Percentiles rank a stretch among this genome's conserved stretches.
Evolutionary conservation across 2,797 vertebrate genomes (phyloP).

Genomic region (Paedocypris micromegethes): DNA sequence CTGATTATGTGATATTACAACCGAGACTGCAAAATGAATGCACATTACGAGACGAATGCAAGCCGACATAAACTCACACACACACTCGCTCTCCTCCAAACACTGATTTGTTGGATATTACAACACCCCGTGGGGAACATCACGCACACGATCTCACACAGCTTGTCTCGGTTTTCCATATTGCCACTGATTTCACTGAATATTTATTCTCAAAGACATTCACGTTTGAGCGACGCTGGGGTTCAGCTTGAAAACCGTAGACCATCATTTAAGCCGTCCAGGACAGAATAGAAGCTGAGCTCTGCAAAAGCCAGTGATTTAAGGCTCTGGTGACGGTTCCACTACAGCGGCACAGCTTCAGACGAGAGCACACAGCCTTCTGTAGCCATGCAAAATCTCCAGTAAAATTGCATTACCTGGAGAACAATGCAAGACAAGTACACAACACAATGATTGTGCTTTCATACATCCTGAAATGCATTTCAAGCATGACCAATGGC

Average conservation of each 20-base stretch:
- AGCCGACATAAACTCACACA: slow-evolving; percentile 27
- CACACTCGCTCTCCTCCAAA: slow-evolving; percentile 24
- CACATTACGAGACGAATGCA: slow-evolving; percentile 31
- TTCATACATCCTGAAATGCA: background rate
- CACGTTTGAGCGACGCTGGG: slow-evolving; percentile 52
- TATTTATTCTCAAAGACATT: slow-evolving; percentile 36
- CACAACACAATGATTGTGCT: background rate
- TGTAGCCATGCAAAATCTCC: slow-evolving; percentile 8
- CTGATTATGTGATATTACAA: slow-evolving; percentile 22
- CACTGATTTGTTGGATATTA: slow-evolving; percentile 36
- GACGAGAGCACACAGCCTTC: slow-evolving; percentile 7
- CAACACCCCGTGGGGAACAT: slow-evolving; percentile 31
- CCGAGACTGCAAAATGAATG: slow-evolving; percentile 28
- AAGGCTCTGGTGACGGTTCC: slow-evolving; percentile 31
- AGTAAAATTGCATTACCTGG: slow-evolving; percentile 1
- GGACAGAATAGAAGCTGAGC: slow-evolving; percentile 37
- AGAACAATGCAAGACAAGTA: background rate
- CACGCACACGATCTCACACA: slow-evolving; percentile 24
- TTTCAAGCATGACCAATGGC: slow-evolving; percentile 3
- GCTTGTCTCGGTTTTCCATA: slow-evolving; percentile 18
- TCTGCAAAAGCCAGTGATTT: slow-evolving; percentile 41
- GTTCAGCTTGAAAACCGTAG: slow-evolving; percentile 42
- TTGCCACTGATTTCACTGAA: slow-evolving; percentile 36
- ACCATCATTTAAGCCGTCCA: slow-evolving; percentile 47
- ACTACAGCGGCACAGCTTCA: slow-evolving; percentile 21